These are phyloP conservation scores for Myotis pilosus DNA, from an alignment of 2,797 vertebrate species.

Conservation along the genomic window DNA sequence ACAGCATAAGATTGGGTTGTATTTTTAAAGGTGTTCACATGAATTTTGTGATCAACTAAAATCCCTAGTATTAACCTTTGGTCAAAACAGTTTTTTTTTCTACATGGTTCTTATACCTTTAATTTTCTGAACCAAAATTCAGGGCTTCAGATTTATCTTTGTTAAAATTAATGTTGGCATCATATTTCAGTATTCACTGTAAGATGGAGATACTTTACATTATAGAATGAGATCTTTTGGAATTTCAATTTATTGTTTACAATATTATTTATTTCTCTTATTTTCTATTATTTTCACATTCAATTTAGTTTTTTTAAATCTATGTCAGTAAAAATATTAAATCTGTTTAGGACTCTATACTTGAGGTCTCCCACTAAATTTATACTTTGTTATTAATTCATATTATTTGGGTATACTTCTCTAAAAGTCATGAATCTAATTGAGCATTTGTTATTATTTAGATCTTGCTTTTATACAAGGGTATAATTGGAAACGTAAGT, in stretches of 20 bases:
- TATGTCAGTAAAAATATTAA: background rate
- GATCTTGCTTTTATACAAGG: background rate
- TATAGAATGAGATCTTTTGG: background rate
- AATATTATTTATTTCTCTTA: background rate
- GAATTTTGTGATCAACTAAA: background rate
- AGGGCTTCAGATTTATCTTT: background rate
- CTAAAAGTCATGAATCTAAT: constrained; percentile 22
- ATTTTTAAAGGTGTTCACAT: background rate
- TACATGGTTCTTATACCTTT: background rate
- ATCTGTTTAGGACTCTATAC: background rate
- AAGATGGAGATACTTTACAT: background rate
- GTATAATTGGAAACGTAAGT: background rate
- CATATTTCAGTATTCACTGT: background rate
- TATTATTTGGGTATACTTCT: background rate
- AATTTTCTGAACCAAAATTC: constrained; percentile 1
- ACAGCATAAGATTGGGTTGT: background rate
- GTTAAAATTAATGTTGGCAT: background rate
- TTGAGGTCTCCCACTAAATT: background rate
- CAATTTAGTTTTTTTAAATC: background rate
- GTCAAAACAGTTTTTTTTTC: background rate
- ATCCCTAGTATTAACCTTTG: background rate
- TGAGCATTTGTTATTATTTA: background rate
- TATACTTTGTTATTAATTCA: background rate
- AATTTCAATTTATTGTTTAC: background rate
- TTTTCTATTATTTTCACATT: background rate